Conservation (phyloP, 2,888 invertebrate species). For the Clunio marinus region DNA sequence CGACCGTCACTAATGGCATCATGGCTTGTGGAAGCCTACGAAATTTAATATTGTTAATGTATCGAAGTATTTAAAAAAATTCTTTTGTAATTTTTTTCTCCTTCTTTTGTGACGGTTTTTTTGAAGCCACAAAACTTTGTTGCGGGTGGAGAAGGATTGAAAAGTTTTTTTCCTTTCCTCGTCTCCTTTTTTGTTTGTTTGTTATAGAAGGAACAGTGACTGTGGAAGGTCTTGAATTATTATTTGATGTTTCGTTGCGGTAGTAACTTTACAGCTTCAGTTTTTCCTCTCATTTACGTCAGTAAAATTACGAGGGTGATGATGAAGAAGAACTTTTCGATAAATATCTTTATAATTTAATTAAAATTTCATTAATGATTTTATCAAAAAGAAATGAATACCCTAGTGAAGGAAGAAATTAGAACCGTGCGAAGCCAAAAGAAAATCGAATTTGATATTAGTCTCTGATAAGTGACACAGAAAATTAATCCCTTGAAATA, state of each 20-base stretch:
- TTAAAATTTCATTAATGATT: constrained; percentile 39
- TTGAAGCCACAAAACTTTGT: not conserved
- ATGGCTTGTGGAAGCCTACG: constrained; percentile 6
- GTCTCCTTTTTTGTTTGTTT: too few relatives aligned
- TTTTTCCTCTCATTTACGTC: not conserved
- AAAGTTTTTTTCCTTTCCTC: too few relatives aligned
- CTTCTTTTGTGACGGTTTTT: not conserved
- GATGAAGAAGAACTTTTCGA: constrained; percentile 8
- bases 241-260: constrained; percentile 20
- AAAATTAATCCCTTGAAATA: constrained; percentile 31
- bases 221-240: not conserved
- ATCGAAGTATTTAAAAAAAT: constrained; percentile 27
- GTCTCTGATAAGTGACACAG: constrained; percentile 12
- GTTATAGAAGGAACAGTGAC: not conserved
- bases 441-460: constrained; percentile 37
- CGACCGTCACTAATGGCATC: constrained; percentile 16
- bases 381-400: not conserved
- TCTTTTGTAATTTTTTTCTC: not conserved
- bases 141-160: too few relatives aligned
- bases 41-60: constrained; percentile 39
- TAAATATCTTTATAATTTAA: constrained; percentile 37
- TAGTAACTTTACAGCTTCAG: constrained; percentile 17
- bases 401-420: constrained; percentile 8
- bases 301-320: constrained; percentile 29
- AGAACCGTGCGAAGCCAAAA: constrained; percentile 14